Conservation (phyloP, 2,797 vertebrate species). For the Anisognathus igniventris region DNA sequence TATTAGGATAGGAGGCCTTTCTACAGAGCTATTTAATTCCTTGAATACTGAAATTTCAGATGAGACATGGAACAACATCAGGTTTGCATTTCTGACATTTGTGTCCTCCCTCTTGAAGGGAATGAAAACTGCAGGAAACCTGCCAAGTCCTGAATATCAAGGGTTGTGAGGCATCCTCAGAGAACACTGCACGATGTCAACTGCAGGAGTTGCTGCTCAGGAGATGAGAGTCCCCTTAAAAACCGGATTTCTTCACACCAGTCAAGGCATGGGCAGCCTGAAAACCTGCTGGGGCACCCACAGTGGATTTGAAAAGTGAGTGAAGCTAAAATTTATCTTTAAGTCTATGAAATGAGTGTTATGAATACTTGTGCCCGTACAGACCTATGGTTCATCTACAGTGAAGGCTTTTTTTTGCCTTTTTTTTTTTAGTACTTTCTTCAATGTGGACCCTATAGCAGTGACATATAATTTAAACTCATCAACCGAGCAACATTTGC, state of each 20-base stretch:
- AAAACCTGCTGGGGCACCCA: conserved; percentile 84
- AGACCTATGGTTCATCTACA: neutral
- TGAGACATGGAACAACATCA: neutral
- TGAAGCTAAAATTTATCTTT: neutral
- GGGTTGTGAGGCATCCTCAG: conserved; percentile 75
- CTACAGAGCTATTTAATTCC: neutral
- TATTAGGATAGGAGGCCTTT: neutral
- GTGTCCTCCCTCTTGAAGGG: conserved; percentile 67
- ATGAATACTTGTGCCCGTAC: neutral
- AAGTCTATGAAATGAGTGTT: neutral
- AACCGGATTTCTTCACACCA: conserved; percentile 83
- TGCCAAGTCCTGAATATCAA: conserved; percentile 71
- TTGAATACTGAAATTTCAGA: neutral
- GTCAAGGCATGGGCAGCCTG: conserved; percentile 84
- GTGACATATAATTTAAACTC: conserved; percentile 77
- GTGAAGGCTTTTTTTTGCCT: neutral
- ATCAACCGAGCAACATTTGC: conserved; percentile 67
- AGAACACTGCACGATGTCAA: conserved; percentile 85
- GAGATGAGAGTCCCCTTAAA: conserved; percentile 88
- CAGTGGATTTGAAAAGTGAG: conserved; percentile 86
- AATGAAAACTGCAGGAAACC: conserved; percentile 69
- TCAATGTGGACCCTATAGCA: conserved; percentile 79
- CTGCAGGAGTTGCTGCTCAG: conserved; percentile 90
- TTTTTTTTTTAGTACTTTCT: conserved; percentile 78
- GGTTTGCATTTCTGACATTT: neutral